A percentile compares a stretch with the other conserved stretches of the same genome.
phyloP scores from a whole-genome alignment of 2,113 vertebrate genomes.

The Lepisosteus oculatus region DNA sequence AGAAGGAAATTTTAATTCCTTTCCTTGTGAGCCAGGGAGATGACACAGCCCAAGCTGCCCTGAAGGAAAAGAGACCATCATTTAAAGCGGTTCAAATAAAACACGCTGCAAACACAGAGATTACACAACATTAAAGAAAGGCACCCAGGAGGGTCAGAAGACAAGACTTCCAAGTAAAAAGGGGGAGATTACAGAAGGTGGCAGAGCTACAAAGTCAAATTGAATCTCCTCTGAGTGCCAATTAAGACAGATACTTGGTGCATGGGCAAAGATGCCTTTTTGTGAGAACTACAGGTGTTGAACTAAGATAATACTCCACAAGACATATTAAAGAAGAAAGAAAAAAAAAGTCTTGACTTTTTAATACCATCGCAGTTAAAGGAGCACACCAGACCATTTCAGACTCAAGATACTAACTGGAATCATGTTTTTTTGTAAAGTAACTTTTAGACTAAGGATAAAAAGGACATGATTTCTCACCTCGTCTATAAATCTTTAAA shows the following conservation, averaged over 20 bases:
- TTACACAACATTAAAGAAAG: constrained; percentile 27
- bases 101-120: constrained; percentile 24
- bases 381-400: too few relatives aligned
- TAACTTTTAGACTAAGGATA: too few relatives aligned
- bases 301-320: constrained; percentile 40
- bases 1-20: constrained; percentile 8
- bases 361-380: too few relatives aligned
- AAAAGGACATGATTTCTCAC: too few relatives aligned
- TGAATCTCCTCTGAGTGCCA: constrained; percentile 23
- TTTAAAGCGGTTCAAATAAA: constrained; percentile 14
- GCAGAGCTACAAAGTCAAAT: constrained; percentile 25
- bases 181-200: constrained; percentile 33
- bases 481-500: too few relatives aligned
- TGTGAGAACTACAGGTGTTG: constrained; percentile 33
- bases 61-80: constrained; percentile 1
- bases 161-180: constrained; percentile 1
- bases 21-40: constrained; percentile 13
- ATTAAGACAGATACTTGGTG: constrained; percentile 28
- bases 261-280: constrained; percentile 16
- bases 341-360: constrained; percentile 1
- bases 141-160: neutral
- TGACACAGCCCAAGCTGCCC: constrained; percentile 2
- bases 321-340: constrained; percentile 21
- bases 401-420: too few relatives aligned
- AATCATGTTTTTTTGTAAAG: too few relatives aligned